Evolutionary conservation across 2,888 invertebrate species (phyloP).

Genomic region (Eueremaeus valkanovi): DNA sequence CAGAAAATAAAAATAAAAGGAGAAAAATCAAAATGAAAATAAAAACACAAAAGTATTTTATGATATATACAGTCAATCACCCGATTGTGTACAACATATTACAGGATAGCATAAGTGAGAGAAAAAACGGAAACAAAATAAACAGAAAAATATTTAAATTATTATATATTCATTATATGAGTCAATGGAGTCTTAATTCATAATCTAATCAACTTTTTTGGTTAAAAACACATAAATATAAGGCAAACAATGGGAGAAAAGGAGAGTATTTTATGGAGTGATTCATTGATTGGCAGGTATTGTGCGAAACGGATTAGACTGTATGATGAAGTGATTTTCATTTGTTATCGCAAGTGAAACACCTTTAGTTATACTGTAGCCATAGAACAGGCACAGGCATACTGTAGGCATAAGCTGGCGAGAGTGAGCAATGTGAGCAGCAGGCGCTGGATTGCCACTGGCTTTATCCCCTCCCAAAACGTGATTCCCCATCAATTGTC

Average conservation of each 20-base stretch:
- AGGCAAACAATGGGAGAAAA: not conserved
- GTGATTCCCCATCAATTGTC: constrained; percentile 29
- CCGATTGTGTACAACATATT: not conserved
- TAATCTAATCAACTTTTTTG: not conserved
- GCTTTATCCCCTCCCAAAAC: constrained; percentile 28
- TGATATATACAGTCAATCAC: not conserved
- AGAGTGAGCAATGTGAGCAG: not conserved
- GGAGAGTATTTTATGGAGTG: too few relatives aligned
- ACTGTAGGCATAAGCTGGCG: not conserved
- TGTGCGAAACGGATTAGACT: not conserved
- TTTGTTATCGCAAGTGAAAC: not conserved
- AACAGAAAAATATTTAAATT: not conserved
- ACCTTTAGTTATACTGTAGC: not conserved
- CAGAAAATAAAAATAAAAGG: not conserved
- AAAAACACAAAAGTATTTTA: not conserved
- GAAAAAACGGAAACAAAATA: not conserved
- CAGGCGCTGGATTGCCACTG: constrained; percentile 9
- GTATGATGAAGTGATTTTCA: constrained; percentile 14
- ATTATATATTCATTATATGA: constrained; percentile 7
- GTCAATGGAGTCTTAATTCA: not conserved
- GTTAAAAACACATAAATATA: not conserved
- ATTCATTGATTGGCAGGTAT: not conserved
- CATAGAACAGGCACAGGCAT: too few relatives aligned
- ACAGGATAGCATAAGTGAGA: too few relatives aligned
- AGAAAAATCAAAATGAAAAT: not conserved